Percentiles rank a stretch among this genome's conserved stretches.
These are phyloP conservation scores for Cryptus armator DNA, from an alignment of 2,888 invertebrate genomes.

Conservation along the genomic window DNA sequence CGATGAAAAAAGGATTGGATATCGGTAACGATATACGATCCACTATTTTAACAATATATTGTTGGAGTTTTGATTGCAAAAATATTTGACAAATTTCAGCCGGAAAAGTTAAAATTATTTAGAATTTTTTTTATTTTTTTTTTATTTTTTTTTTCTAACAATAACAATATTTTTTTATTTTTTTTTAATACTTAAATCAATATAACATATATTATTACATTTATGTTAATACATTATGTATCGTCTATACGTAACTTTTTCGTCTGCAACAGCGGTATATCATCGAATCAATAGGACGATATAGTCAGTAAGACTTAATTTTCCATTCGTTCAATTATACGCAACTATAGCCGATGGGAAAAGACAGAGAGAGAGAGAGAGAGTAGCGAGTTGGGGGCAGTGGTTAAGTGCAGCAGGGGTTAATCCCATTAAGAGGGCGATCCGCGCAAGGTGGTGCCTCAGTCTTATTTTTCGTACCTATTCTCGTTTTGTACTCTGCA, in stretches of 20 bases:
- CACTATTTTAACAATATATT: no score
- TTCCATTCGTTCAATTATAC: constrained; percentile 81
- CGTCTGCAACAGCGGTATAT: constrained; percentile 60
- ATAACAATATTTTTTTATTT: no score
- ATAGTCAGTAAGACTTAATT: constrained; percentile 78
- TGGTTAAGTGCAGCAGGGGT: constrained; percentile 73
- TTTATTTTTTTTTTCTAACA: no score
- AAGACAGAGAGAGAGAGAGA: not conserved
- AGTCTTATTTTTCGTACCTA: constrained; percentile 56
- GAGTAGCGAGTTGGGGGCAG: constrained; percentile 13
- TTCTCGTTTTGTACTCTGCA: constrained; percentile 46
- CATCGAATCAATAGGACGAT: constrained; percentile 77
- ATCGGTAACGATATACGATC: no score
- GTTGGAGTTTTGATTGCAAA: no score
- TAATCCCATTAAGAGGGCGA: constrained; percentile 79
- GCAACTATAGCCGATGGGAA: constrained; percentile 20
- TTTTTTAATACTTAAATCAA: no score
- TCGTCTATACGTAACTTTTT: not conserved
- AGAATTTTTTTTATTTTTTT: no score
- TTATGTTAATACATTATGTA: no score
- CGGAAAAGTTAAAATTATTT: no score
- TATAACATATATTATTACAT: no score
- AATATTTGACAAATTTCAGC: no score
- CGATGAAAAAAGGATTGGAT: no score
- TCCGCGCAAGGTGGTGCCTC: constrained; percentile 66